These are phyloP conservation scores for Oryzias dopingdopingensis DNA, from an alignment of 2,797 vertebrate genomes.

Conservation along the genomic window DNA sequence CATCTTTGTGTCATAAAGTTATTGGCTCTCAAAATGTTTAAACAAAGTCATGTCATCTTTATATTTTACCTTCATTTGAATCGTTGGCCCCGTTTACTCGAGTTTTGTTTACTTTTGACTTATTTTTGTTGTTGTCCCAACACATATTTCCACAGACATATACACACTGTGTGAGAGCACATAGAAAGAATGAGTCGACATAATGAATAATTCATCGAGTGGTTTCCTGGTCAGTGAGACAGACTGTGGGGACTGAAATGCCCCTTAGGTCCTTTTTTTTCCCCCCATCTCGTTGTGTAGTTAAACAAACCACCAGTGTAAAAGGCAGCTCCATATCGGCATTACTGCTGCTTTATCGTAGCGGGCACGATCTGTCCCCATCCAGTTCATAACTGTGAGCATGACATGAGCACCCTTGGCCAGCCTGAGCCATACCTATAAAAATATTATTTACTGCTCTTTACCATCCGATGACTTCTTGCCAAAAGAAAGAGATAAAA, in stretches of 20 bases:
- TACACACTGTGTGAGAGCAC: not conserved
- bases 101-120: conserved; percentile 22
- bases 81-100: conserved; percentile 9
- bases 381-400: conserved; percentile 35
- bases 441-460: conserved; percentile 13
- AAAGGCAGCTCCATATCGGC: conserved; percentile 17
- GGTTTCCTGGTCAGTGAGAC: conserved; percentile 67
- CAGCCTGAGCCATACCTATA: conserved; percentile 8
- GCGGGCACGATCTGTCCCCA: conserved; percentile 30
- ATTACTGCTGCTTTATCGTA: conserved; percentile 48
- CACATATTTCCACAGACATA: conserved; percentile 5
- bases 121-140: conserved; percentile 10
- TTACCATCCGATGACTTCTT: conserved; percentile 1
- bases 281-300: conserved; percentile 48
- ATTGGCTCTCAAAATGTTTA: conserved; percentile 47
- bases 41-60: conserved; percentile 14
- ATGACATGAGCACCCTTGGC: conserved; percentile 14
- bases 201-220: conserved; percentile 68
- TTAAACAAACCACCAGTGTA: conserved; percentile 59
- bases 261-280: conserved; percentile 45
- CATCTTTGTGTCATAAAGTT: conserved; percentile 22
- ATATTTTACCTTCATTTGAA: not conserved
- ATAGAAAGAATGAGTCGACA: conserved; percentile 22
- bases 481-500: conserved; percentile 4
- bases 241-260: conserved; percentile 48